Conservation (phyloP, 2,113 vertebrate species). For the Carassius gibelio region DNA sequence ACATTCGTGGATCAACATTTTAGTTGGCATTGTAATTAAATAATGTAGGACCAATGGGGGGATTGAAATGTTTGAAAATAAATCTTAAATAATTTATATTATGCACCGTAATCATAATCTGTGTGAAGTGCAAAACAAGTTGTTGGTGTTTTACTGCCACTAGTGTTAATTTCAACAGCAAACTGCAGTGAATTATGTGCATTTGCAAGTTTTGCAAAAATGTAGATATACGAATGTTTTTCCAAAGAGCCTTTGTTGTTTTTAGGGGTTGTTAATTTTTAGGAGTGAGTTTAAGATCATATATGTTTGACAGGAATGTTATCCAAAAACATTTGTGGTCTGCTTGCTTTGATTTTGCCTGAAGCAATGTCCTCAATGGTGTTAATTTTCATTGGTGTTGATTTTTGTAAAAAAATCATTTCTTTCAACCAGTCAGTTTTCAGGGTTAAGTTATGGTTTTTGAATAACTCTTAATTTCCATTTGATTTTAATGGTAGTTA, state of each 20-base stretch:
- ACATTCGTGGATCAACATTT: not conserved
- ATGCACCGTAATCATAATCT: not conserved
- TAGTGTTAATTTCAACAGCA: no score
- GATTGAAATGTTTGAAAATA: not conserved
- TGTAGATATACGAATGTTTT: no score
- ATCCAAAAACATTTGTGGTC: not conserved
- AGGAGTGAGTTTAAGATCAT: not conserved
- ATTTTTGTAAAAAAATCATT: not conserved
- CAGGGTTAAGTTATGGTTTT: not conserved
- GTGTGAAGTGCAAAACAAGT: not conserved
- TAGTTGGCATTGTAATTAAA: not conserved
- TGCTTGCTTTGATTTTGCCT: not conserved
- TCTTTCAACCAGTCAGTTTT: not conserved
- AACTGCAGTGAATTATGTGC: no score
- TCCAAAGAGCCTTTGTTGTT: no score
- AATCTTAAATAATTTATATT: not conserved
- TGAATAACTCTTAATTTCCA: not conserved
- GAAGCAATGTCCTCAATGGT: not conserved
- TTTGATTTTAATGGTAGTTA: not conserved
- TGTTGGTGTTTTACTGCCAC: not conserved
- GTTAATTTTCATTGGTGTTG: not conserved
- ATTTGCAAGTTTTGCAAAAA: no score
- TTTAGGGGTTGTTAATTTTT: not conserved
- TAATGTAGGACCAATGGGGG: not conserved
- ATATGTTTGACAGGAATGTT: not conserved